These are phyloP conservation scores for Lucilia cuprina DNA, from an alignment of 1,140 invertebrate genomes.

Conservation along the genomic window DNA sequence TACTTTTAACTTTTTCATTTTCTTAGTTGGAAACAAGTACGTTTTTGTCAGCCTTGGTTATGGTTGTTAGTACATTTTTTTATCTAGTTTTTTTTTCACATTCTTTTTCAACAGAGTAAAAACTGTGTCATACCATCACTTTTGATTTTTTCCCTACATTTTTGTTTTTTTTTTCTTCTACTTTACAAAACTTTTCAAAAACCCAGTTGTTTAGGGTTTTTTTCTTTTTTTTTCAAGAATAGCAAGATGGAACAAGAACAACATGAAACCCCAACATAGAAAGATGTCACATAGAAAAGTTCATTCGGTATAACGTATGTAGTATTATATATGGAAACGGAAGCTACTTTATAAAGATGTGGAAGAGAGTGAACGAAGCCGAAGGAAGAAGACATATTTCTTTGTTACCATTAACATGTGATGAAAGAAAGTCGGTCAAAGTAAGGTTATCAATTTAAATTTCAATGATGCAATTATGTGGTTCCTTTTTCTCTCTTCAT, in stretches of 20 bases:
- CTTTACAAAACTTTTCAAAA: neutral
- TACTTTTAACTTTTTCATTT: neutral
- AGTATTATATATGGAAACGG: neutral
- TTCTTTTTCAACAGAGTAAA: neutral
- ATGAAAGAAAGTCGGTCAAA: neutral
- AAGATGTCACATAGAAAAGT: neutral
- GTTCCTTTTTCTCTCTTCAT: neutral
- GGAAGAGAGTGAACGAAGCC: neutral
- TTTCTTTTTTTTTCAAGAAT: neutral
- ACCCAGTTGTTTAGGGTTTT: neutral
- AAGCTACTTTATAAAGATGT: neutral
- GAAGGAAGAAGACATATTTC: neutral
- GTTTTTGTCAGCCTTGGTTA: neutral
- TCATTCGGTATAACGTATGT: neutral
- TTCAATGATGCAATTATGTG: constrained; percentile 1
- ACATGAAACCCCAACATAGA: neutral
- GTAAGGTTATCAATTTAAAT: constrained; percentile 2
- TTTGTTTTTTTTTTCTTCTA: neutral
- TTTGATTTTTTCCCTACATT: neutral
- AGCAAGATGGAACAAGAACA: neutral
- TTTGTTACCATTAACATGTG: neutral
- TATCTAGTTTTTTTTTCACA: neutral
- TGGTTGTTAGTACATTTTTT: neutral
- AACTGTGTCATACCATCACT: constrained; percentile 6
- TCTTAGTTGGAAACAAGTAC: neutral